These are phyloP conservation scores for Mesocricetus auratus DNA, from an alignment of 2,113 vertebrate species.

Conservation along the genomic window DNA sequence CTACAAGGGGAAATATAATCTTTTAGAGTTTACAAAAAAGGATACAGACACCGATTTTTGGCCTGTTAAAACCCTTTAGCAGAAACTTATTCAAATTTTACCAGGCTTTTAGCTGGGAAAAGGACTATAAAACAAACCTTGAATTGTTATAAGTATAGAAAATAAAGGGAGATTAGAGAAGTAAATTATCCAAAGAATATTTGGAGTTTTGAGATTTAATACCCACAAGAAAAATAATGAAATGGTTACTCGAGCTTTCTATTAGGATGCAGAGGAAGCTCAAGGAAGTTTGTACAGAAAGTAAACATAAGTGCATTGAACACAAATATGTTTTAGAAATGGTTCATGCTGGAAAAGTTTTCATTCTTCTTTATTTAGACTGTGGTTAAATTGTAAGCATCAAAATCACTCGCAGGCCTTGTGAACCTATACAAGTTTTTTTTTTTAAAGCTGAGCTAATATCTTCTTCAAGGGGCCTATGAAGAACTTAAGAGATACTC, in stretches of 20 bases:
- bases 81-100: neutral
- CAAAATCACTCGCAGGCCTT: neutral
- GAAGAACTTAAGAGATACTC: neutral
- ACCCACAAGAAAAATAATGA: neutral
- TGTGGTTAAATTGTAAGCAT: neutral
- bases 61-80: neutral
- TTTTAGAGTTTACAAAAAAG: neutral
- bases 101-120: neutral
- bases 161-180: slow-evolving; percentile 8
- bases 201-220: slow-evolving; percentile 17
- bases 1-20: neutral
- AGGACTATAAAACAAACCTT: neutral
- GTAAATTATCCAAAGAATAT: neutral
- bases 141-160: neutral
- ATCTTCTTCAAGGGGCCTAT: neutral
- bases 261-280: neutral
- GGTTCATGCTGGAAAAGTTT: neutral
- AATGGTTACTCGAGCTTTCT: neutral
- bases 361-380: neutral
- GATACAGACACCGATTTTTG: neutral
- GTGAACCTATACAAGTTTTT: neutral
- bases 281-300: neutral
- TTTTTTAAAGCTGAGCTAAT: slow-evolving; percentile 10
- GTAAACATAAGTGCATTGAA: neutral
- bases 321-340: neutral